Percentiles rank a stretch among this genome's conserved stretches.
These are phyloP conservation scores for Plestiodon gilberti DNA, from an alignment of 2,113 vertebrate genomes.

Conservation along the genomic window DNA sequence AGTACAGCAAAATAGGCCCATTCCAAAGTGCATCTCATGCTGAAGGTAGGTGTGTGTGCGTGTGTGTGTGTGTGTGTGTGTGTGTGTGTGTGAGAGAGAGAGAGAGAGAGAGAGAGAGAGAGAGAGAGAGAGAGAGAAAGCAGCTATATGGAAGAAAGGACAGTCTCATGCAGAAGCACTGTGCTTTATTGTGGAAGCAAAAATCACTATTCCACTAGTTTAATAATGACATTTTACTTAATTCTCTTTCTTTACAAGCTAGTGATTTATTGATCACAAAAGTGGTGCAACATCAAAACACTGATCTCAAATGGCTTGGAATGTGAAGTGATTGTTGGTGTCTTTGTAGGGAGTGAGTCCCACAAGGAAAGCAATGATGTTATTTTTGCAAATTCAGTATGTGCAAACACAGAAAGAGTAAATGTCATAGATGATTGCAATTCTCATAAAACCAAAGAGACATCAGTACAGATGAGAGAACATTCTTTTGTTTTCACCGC, in stretches of 20 bases:
- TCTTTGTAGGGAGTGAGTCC: slow-evolving; percentile 33
- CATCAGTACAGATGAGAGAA: slow-evolving; percentile 49
- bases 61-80: slow-evolving; percentile 37
- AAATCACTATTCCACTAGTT: slow-evolving; percentile 35
- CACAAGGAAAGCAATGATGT: slow-evolving; percentile 15
- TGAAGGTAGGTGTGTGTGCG: slow-evolving; percentile 25
- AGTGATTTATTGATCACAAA: slow-evolving; percentile 45
- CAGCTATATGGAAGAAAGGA: slow-evolving; percentile 47
- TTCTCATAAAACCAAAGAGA: slow-evolving; percentile 48
- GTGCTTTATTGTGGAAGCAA: background rate
- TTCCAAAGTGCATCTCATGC: slow-evolving; percentile 34
- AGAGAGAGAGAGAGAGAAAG: too few species aligned
- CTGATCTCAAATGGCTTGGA: slow-evolving; percentile 31
- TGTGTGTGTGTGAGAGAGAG: too few species aligned
- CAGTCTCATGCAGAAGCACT: slow-evolving; percentile 28
- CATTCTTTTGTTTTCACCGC: slow-evolving; percentile 46
- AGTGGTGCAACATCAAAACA: background rate
- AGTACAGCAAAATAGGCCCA: background rate
- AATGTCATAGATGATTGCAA: slow-evolving; percentile 54
- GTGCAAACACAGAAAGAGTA: slow-evolving; percentile 31
- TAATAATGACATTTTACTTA: slow-evolving; percentile 22
- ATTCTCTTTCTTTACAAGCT: slow-evolving; percentile 34
- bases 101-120: too few species aligned
- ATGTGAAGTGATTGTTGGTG: slow-evolving; percentile 15
- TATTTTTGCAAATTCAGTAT: slow-evolving; percentile 39